Conservation (phyloP, 2,888 invertebrate genomes). For the Ornithoptera alexandrae region DNA sequence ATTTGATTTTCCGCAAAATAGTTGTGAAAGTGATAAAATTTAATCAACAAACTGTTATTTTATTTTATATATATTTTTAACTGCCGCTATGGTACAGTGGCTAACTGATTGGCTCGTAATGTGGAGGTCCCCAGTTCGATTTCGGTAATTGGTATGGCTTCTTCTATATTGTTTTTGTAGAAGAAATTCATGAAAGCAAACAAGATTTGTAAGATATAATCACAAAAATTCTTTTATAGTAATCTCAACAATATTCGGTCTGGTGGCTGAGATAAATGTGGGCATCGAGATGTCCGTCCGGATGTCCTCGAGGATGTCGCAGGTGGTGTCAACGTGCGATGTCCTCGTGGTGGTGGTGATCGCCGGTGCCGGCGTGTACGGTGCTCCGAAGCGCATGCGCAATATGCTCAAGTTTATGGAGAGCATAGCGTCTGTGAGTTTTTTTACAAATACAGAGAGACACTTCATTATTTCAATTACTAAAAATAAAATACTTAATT, state of each 20-base stretch:
- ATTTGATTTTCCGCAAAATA: no score
- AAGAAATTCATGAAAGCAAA: background rate
- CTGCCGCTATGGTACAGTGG: no score
- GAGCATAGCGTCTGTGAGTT: slow-evolving; percentile 66
- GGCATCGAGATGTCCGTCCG: slow-evolving; percentile 77
- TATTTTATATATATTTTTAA: no score
- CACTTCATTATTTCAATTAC: no score
- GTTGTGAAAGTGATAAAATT: no score
- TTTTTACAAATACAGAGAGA: background rate
- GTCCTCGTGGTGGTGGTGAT: slow-evolving; percentile 76
- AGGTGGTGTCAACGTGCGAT: slow-evolving; percentile 79
- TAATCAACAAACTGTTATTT: no score
- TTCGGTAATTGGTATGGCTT: no score
- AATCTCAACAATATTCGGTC: slow-evolving; percentile 67
- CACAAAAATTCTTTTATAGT: slow-evolving; percentile 47
- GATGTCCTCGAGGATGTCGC: slow-evolving; percentile 77
- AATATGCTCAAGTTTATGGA: slow-evolving; percentile 74
- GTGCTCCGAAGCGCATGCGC: slow-evolving; percentile 75
- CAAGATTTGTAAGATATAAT: background rate
- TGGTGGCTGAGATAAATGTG: slow-evolving; percentile 76
- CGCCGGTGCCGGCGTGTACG: slow-evolving; percentile 74
- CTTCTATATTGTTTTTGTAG: no score
- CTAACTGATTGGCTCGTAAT: no score
- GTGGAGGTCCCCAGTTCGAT: no score
- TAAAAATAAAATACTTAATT: no score